Evolutionary conservation across 1,140 invertebrate species (phyloP).

Genomic region (Lamellibrachia luymesi): DNA sequence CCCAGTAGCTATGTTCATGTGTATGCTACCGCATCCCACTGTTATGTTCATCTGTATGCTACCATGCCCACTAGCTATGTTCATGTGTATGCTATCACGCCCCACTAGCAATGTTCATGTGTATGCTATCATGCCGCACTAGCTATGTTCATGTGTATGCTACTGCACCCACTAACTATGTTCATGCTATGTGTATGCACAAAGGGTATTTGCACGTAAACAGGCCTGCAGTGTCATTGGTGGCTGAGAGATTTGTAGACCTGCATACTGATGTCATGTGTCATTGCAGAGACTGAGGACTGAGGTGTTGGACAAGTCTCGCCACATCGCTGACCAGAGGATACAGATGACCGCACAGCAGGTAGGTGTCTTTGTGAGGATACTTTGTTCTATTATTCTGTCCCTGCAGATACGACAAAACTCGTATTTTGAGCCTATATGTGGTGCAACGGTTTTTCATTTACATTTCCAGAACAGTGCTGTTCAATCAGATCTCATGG

Average conservation of each 20-base stretch:
- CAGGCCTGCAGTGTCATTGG: no score
- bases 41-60: no score
- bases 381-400: no score
- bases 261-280: not conserved
- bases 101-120: not conserved
- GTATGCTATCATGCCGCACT: not conserved
- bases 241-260: not conserved
- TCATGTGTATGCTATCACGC: not conserved
- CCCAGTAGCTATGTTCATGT: not conserved
- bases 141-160: no score
- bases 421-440: no score
- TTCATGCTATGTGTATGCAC: not conserved
- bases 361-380: conserved; percentile 30
- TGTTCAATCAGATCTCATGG: no score
- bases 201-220: no score
- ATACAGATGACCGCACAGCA: conserved; percentile 42
- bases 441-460: no score
- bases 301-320: conserved; percentile 42
- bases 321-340: conserved; percentile 41
- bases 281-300: conserved; percentile 40
- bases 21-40: no score
- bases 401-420: no score
- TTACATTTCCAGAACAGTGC: no score
- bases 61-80: not conserved
- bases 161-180: not conserved